Base-by-base conservation (phyloP, 2,797 vertebrate genomes). In the Acipenser ruthenus region DNA sequence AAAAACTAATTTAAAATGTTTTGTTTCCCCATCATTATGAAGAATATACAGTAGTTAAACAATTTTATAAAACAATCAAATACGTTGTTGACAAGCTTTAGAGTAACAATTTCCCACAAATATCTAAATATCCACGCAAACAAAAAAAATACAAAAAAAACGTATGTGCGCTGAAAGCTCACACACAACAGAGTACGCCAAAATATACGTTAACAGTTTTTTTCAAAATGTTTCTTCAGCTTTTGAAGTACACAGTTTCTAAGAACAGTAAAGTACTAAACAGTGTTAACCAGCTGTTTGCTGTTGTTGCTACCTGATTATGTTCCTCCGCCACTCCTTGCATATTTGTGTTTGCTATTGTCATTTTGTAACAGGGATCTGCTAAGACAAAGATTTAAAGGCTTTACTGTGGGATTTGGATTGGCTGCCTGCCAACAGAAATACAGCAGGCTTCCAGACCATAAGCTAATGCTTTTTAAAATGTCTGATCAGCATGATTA, bases 401-500 rank as follows among this genome's bases (percentile, higher is more conserved):
- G 68, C 8, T 58, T 56, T 49, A 60, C 65, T 67, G 51, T 59
- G 65, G 70, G 59, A 13, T 69, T 64, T n/a, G 49, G 62, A 71
- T 64, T 65, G 62, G 62, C 59, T 37, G 18, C 6, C n/a, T 49
- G 50, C 72, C 67, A 73, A 67, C 68, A 66, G 49, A 69, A 68
- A 11, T 58, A 8, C 47, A 61, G 50, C 63, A 70, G 58, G 55
- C 56, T 52, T 37, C 64, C 63, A 69, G 67, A 60, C 67, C 55
- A 59, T 63, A 69, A 70, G 69, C 63, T 67, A 63, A 69, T 61
- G 63, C 69, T 67, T 67, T 72, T 67, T 52, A 72, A 64, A 37
- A 68, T 72, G 49, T 52, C 67, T 56, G 18, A 65, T 72, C 60
- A 64, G 56, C 55, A 8, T 65, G 62, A 66, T 65, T 53, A 49